Evolutionary conservation across 2,797 vertebrate species (phyloP), one percentile per base, ranked within the genome.

Genomic region (Chelon labrosus): DNA sequence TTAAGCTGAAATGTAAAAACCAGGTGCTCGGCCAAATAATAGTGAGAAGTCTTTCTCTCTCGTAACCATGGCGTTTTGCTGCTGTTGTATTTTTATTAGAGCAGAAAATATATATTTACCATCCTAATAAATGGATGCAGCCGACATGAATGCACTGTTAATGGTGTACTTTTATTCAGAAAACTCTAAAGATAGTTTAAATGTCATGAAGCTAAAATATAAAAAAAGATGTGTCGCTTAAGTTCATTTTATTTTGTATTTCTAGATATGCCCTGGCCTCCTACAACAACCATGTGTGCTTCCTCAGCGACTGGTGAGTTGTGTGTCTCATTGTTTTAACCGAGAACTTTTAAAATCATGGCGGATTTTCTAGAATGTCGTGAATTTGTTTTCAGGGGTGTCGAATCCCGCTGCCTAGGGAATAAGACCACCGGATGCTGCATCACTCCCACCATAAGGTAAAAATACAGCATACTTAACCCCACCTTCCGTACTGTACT

Each of bases 381-480:
- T 37, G 35, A 0, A 7, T 75, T 65, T 80, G 6, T 79, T 79
- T 63, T 79, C 80, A 96, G 95, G 95, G 47, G 72, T 1, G 67
- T 65, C 10, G 25, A 38, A 11, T 86, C 86, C 70, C 75, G 66
- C 54, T 96, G 95, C 79, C 53, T 0, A 11, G 14, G 7, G 31
- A 95, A 95, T 70, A 4, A 44, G 1, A 77, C 92, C 1, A 52
- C 13, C 10, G 65, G 3, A 13, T 96, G 95, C 68, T 96, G 95
- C 80, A n/a, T 1, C 0, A 73, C 80, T 70, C 95, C 95, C 4
- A 95, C 94, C 17, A 93, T 96, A 80, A 96, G 95, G 95, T 95
- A 80, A 80, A 20, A 76, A 42, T 4, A 9, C 2, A 27, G 10
- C 31, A 19, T 4, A 52, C 2, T 44, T 17, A 7, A 46, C 20